Conservation (phyloP, 2,113 vertebrate genomes). For the Rhombomys opimus region DNA sequence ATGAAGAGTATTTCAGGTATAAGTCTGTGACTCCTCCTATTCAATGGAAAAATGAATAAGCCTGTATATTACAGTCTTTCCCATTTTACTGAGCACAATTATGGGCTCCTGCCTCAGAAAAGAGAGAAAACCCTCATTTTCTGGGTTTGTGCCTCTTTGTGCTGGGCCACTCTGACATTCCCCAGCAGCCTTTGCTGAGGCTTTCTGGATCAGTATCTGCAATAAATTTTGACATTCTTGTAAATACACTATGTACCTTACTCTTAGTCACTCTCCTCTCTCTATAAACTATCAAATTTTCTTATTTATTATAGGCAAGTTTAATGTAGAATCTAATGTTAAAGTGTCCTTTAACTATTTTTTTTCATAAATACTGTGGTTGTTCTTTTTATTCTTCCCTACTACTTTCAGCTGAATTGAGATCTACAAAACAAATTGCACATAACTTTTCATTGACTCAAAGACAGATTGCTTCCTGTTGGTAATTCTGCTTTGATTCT, state of each 20-base stretch:
- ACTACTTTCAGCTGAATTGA: constrained; percentile 19
- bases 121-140: constrained; percentile 23
- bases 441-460: constrained; percentile 38
- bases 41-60: constrained; percentile 57
- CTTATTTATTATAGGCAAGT: constrained; percentile 72
- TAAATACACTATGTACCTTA: background rate
- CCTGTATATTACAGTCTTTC: constrained; percentile 28
- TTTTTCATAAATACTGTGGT: constrained; percentile 17
- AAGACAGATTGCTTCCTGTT: constrained; percentile 21
- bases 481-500: constrained; percentile 55
- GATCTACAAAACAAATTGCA: constrained; percentile 42
- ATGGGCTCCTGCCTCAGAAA: background rate
- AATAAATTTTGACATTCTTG: constrained; percentile 22
- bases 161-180: constrained; percentile 12
- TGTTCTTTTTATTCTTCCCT: background rate
- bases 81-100: constrained; percentile 18
- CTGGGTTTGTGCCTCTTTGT: constrained; percentile 7
- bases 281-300: constrained; percentile 56
- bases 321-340: constrained; percentile 69
- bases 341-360: constrained; percentile 54
- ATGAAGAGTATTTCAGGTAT: constrained; percentile 31
- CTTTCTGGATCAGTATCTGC: constrained; percentile 44
- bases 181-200: background rate
- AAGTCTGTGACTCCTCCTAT: constrained; percentile 46
- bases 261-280: background rate